Evolutionary conservation across 1,140 invertebrate species (phyloP).

Genomic region (Helicoverpa armigera): DNA sequence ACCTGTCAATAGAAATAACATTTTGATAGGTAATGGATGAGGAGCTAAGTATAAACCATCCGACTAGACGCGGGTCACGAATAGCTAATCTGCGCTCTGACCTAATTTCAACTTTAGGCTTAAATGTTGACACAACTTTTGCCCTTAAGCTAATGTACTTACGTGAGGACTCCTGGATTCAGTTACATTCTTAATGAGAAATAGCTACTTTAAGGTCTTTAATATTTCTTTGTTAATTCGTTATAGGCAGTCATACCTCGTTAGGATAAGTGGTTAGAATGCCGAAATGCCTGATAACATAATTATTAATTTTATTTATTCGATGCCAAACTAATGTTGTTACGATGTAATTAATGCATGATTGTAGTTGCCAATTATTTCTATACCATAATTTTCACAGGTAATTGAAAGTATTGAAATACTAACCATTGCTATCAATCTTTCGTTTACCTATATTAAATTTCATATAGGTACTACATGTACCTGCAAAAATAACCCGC

Average conservation of each 20-base stretch:
- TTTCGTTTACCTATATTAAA: no score
- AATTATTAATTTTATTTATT: no score
- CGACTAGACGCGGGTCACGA: slow-evolving; percentile 7
- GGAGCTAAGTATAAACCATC: slow-evolving; percentile 21
- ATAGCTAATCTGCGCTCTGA: slow-evolving; percentile 23
- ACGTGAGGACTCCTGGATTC: slow-evolving; percentile 13
- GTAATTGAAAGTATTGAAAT: no score
- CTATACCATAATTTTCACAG: no score
- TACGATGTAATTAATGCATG: no score
- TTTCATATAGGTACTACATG: no score
- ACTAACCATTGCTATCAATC: no score
- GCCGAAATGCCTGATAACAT: no score
- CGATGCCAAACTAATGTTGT: no score
- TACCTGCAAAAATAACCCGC: no score
- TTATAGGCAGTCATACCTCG: not conserved
- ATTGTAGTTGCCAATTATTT: no score
- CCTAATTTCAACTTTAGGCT: slow-evolving; percentile 37
- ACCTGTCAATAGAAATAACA: not conserved
- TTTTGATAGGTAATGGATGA: slow-evolving; percentile 11
- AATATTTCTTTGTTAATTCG: not conserved
- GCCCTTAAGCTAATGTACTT: slow-evolving; percentile 28
- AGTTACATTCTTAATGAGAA: slow-evolving; percentile 22
- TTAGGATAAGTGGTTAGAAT: no score
- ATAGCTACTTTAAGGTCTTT: not conserved
- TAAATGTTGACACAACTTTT: slow-evolving; percentile 31